Base-by-base conservation (phyloP, 2,797 vertebrate genomes). In the Vireo griseus region DNA sequence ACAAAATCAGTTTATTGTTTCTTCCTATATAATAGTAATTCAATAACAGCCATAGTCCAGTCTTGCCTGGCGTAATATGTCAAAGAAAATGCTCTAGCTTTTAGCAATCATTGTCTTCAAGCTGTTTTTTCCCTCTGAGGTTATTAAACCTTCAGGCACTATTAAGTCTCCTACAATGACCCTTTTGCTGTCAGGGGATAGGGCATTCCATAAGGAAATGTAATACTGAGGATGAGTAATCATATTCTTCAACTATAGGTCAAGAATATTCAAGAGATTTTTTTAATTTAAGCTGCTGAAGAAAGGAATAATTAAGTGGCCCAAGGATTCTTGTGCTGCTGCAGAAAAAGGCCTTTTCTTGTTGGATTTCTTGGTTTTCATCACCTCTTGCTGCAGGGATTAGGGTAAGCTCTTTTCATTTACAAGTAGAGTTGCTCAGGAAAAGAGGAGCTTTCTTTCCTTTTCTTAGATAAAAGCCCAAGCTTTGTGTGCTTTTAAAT, bases 311-410 rank as follows among this genome's bases (percentile, higher is more conserved):
- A 95, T 95, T 97, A 95, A 78, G 71, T 88, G 75, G 66, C 66
- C 85, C 4, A 19, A 72, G 74, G 28, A 95, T 90, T 66, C 82
- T 76, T 67, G 35, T 71, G 55, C 93, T 91, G 48, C 73, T 90
- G 90, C 35, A 93, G 86, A 84, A 93, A 94, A 91, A 69, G 35
- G 17, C 24, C 57, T 77, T 94, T 94, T 89, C 78, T 90, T 88
- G 62, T 76, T 94, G 78, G 88, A 92, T 97, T 97, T 97, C 93
- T 74, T 90, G 76, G 68, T 93, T 96, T 96, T 81, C 94, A 93
- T 93, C 84, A 72, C 61, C 20, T 11, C 65, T 65, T 93, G 69
- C 80, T 80, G 39, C 62, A 97, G 95, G 91, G 95, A 96, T 88
- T 77, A 86, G 66, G 82, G 72, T 93, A 94, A 97, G 73, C 92